These are phyloP conservation scores for Spodoptera litura DNA, from an alignment of 1,140 invertebrate species.

Conservation along the genomic window DNA sequence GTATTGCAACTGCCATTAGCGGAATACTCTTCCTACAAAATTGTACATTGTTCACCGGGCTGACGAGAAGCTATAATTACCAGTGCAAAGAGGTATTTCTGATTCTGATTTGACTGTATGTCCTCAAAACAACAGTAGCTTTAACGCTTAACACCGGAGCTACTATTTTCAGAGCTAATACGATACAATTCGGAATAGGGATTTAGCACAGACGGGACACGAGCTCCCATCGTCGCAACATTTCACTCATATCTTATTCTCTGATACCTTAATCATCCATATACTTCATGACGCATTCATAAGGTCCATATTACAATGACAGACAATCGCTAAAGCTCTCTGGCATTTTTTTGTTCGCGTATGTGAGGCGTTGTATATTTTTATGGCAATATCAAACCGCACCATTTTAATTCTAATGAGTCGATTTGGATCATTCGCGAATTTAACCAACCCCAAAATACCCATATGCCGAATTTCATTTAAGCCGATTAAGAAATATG, in stretches of 20 bases:
- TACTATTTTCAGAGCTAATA: conserved; percentile 42
- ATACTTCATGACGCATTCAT: conserved; percentile 13
- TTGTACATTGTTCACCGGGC: no score
- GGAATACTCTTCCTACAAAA: no score
- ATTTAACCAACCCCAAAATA: conserved; percentile 26
- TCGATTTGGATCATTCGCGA: conserved; percentile 17
- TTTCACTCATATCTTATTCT: background rate
- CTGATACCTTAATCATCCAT: background rate
- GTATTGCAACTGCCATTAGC: background rate
- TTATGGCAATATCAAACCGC: conserved; percentile 26
- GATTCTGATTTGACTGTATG: background rate
- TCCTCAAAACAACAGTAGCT: conserved; percentile 27
- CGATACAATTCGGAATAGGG: conserved; percentile 38
- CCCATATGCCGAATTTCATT: conserved; percentile 25
- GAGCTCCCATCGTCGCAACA: conserved; percentile 20
- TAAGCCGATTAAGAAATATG: conserved; percentile 39
- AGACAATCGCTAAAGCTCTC: background rate
- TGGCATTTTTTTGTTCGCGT: background rate
- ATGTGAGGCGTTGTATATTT: conserved; percentile 13
- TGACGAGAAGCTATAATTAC: no score
- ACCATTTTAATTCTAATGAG: conserved; percentile 32
- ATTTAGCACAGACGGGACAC: conserved; percentile 41
- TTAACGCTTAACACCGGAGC: background rate
- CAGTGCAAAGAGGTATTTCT: no score
- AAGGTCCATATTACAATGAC: conserved; percentile 23